Conservation (phyloP, 1,140 invertebrate species). For the Acromyrmex charruanus region DNA sequence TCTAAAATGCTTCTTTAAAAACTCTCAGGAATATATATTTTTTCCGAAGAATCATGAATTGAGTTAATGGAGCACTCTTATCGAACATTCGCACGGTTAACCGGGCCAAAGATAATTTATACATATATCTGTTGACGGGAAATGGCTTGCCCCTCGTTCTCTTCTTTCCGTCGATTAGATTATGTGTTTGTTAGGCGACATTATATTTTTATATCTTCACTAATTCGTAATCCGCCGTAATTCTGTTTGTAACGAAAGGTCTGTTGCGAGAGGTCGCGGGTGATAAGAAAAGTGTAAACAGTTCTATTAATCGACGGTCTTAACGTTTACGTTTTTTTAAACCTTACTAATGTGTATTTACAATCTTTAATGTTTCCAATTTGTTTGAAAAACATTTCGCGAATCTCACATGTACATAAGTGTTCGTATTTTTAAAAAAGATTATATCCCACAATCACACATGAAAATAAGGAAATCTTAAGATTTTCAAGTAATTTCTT, state of each 20-base stretch:
- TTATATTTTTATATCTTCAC: conserved; percentile 24
- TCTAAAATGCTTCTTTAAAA: neutral
- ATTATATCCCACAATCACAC: neutral
- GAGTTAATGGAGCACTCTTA: conserved; percentile 11
- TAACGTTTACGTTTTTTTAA: conserved; percentile 19
- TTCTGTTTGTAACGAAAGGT: conserved; percentile 35
- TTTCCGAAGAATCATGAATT: neutral
- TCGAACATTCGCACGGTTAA: conserved; percentile 8
- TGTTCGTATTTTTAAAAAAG: neutral
- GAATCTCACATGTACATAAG: neutral
- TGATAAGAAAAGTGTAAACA: conserved; percentile 43
- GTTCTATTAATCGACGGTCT: conserved; percentile 30
- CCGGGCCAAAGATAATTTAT: conserved; percentile 22
- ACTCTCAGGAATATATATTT: neutral
- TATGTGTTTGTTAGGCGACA: conserved; percentile 39
- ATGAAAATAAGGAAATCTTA: neutral
- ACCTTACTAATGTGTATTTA: conserved; percentile 14
- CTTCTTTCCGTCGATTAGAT: conserved; percentile 33
- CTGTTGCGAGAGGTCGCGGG: conserved; percentile 33
- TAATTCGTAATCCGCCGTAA: conserved; percentile 47
- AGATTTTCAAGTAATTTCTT: neutral
- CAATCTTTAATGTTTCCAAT: conserved; percentile 9
- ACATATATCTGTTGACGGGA: conserved; percentile 18
- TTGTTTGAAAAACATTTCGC: neutral
- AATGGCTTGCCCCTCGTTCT: neutral